Evolutionary conservation across 2,888 invertebrate species (phyloP), one percentile per base, ranked within the genome.

Genomic region (Leptothorax acervorum): DNA sequence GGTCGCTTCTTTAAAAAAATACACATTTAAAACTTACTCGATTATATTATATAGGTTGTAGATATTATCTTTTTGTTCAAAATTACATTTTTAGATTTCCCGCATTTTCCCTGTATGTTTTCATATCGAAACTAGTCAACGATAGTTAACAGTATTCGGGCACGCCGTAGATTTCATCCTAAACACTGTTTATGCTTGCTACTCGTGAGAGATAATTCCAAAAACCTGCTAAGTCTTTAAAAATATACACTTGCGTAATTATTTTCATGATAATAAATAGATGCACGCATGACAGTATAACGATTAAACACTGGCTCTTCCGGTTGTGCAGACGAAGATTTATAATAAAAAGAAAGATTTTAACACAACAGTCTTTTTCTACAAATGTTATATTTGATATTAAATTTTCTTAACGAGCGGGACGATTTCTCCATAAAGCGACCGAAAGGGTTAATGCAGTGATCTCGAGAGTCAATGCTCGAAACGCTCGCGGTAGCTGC

Each of bases 231-330:
- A 70, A 15, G 31, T 78, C 55, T 45, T 45, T 70, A 3, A n/a
- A 55, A 70, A 23, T 23, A 23, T 53, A 42, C 3, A 18, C 28
- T 8, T 11, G 39, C 15, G 3, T 55, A 31, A 70, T 70, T 70
- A 57, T 78, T 57, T 4, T n/a, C 31, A 31, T 31, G 28, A 23
- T 70, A 53, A 68, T 78, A 70, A 55, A 42, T 31, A 45, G 1
- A n/a, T n/a, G 42, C 28, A 68, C 31, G 39, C 42, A 55, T n/a
- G 11, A 57, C 70, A 45, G 55, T 70, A 78, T 71, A 71, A 78
- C 57, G 71, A 70, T 55, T 23, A 31, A 55, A 78, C 42, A 70
- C 55, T 23, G 23, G 51, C 75, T 66, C 57, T 78, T 78, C 28
- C 71, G 78, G 57, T 57, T 55, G 45, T 57, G 6, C 5, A 23